A percentile compares a stretch with the other conserved stretches of the same genome.
Evolutionary conservation across 2,797 vertebrate genomes (phyloP).

Genomic region (Hylomyscus alleni): DNA sequence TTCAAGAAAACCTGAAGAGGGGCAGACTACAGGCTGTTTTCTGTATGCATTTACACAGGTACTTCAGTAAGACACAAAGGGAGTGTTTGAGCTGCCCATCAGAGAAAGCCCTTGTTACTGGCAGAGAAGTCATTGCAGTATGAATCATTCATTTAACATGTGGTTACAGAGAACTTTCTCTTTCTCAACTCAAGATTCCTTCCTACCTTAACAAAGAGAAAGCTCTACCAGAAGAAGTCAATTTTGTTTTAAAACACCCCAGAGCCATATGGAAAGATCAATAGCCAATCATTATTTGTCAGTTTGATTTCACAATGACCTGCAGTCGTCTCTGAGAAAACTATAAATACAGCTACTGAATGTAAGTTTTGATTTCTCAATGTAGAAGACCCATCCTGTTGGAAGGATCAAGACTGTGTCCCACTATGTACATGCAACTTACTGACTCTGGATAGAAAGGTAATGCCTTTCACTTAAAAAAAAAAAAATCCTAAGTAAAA

Average conservation of each 20-base stretch:
- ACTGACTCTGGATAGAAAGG: constrained; percentile 30
- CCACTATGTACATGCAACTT: neutral
- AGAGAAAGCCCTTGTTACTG: constrained; percentile 56
- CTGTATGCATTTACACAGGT: constrained; percentile 41
- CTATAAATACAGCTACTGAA: neutral
- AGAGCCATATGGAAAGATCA: neutral
- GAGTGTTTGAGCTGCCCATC: constrained; percentile 58
- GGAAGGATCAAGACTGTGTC: constrained; percentile 31
- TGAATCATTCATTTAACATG: constrained; percentile 63
- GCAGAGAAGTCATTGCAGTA: constrained; percentile 29
- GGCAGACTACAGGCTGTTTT: constrained; percentile 15
- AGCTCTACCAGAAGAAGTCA: neutral
- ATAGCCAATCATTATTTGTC: neutral
- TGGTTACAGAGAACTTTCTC: constrained; percentile 50
- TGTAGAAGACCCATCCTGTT: constrained; percentile 35
- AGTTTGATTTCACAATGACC: constrained; percentile 12
- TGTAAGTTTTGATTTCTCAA: constrained; percentile 27
- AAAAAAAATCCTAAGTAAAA: constrained; percentile 65
- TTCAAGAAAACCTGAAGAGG: constrained; percentile 64
- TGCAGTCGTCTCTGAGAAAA: neutral
- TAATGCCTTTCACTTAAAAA: neutral
- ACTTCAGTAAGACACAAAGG: constrained; percentile 59
- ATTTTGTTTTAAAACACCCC: constrained; percentile 19
- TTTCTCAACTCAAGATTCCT: neutral
- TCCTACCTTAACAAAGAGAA: neutral